Conservation (phyloP, 1,140 invertebrate species). For the Achroia grisella region DNA sequence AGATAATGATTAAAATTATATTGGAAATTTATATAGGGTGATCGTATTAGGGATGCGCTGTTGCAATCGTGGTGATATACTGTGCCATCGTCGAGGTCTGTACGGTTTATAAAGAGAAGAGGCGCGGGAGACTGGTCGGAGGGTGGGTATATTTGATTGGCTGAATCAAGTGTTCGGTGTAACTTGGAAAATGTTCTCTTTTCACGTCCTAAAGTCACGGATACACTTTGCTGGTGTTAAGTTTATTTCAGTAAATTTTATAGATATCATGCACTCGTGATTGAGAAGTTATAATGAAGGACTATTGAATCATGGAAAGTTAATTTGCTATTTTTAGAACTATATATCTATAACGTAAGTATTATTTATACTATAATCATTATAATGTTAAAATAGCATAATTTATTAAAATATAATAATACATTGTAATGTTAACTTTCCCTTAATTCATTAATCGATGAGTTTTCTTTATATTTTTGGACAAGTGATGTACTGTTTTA, state of each 20-base stretch:
- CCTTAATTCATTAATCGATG: too few species aligned
- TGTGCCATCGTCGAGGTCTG: constrained; percentile 31
- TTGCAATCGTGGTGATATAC: constrained; percentile 36
- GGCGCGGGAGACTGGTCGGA: constrained; percentile 56
- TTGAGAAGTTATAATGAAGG: neutral
- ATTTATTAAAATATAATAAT: too few species aligned
- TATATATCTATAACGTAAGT: too few species aligned
- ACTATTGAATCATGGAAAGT: too few species aligned
- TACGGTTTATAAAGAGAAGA: constrained; percentile 63
- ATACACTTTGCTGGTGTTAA: constrained; percentile 30
- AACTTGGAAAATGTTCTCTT: constrained; percentile 65
- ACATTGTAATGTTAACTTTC: too few species aligned
- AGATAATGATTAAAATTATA: neutral
- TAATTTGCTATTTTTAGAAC: too few species aligned
- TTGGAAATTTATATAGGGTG: neutral
- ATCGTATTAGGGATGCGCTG: constrained; percentile 14
- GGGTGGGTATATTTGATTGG: constrained; percentile 72
- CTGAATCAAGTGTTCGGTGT: constrained; percentile 70
- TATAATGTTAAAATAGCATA: too few species aligned
- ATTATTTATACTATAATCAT: too few species aligned
- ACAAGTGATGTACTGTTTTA: too few species aligned
- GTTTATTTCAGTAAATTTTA: constrained; percentile 4
- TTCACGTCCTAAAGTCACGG: constrained; percentile 53
- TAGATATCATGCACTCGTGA: neutral
- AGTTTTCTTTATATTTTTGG: too few species aligned